Conservation (phyloP, 2,113 vertebrate species). For the Edolisoma coerulescens region DNA sequence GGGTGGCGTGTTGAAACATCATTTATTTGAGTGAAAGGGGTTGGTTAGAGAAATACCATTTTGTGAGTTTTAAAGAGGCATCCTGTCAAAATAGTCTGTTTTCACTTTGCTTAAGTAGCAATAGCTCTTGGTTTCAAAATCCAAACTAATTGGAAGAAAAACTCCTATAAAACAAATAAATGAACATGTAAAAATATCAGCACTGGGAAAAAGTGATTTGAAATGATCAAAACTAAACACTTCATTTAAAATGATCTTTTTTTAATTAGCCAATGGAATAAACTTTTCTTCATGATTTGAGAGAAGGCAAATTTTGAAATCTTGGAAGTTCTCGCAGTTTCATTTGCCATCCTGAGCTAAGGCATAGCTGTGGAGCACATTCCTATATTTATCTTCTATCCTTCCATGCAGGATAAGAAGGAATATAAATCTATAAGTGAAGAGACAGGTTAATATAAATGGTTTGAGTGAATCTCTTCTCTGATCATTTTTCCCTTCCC, state of each 20-base stretch:
- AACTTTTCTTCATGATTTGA: neutral
- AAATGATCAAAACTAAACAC: neutral
- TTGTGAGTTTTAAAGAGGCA: neutral
- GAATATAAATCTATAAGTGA: slow-evolving; percentile 59
- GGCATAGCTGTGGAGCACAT: neutral
- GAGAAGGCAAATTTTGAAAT: neutral
- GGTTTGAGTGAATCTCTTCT: slow-evolving; percentile 64
- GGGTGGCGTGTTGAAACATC: neutral
- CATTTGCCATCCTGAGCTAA: neutral
- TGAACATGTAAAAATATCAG: neutral
- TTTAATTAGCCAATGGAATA: neutral
- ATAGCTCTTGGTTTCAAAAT: slow-evolving; percentile 13
- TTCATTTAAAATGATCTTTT: neutral
- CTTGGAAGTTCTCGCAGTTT: neutral
- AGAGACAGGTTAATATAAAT: slow-evolving; percentile 58
- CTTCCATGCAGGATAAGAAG: slow-evolving; percentile 5
- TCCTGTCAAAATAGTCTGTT: slow-evolving; percentile 27
- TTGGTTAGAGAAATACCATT: neutral
- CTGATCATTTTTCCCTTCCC: slow-evolving; percentile 60
- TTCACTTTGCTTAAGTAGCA: slow-evolving; percentile 15
- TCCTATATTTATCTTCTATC: slow-evolving; percentile 13
- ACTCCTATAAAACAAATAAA: neutral
- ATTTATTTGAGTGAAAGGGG: slow-evolving; percentile 21
- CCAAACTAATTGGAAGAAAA: slow-evolving; percentile 9
- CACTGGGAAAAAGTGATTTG: neutral